phyloP scores from a whole-genome alignment of 2,888 invertebrate species.

The Aricia artaxerxes region DNA sequence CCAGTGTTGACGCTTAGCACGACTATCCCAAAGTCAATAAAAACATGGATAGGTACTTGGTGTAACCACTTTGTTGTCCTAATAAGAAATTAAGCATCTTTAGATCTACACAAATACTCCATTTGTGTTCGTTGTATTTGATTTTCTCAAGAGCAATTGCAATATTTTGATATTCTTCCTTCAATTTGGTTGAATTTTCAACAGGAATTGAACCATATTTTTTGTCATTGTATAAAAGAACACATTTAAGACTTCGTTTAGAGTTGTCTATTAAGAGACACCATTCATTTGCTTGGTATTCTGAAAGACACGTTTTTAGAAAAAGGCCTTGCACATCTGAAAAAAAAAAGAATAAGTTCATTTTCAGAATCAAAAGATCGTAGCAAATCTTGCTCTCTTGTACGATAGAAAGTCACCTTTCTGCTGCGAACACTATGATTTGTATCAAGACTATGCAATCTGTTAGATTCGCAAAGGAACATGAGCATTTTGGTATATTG shows the following conservation, averaged over 20 bases:
- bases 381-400: not conserved
- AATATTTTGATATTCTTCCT: constrained; percentile 26
- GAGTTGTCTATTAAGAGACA: constrained; percentile 1
- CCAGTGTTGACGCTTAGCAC: constrained; percentile 25
- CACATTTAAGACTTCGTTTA: not conserved
- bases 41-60: constrained; percentile 28
- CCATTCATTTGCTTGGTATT: not conserved
- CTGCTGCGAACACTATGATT: not conserved
- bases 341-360: not conserved
- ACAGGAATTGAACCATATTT: not conserved
- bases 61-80: constrained; percentile 24
- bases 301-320: not conserved
- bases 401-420: constrained; percentile 1
- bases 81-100: constrained; percentile 24
- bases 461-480: too few relatives aligned
- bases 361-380: not conserved
- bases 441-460: too few relatives aligned
- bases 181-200: not conserved
- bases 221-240: constrained; percentile 22
- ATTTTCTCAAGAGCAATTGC: not conserved
- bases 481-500: too few relatives aligned
- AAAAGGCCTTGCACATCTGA: too few relatives aligned
- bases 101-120: constrained; percentile 25
- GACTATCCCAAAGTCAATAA: constrained; percentile 25
- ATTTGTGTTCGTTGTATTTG: not conserved